Percentiles rank a stretch among this genome's conserved stretches.
phyloP scores from a whole-genome alignment of 2,113 vertebrate species.

The Mirounga angustirostris region DNA sequence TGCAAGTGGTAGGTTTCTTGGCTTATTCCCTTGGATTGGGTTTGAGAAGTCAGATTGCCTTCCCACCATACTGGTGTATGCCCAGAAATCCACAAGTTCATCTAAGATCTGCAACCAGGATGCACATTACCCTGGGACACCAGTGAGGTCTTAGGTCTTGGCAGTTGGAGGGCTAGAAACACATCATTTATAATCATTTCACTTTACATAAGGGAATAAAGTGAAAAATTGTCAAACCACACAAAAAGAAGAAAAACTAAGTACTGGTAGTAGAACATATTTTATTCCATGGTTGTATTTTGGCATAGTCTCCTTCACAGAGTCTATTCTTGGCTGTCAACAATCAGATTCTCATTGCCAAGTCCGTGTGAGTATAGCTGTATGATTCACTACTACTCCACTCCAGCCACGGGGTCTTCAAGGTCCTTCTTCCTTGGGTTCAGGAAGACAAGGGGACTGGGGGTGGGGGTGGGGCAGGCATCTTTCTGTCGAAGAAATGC shows the following conservation, averaged over 20 bases:
- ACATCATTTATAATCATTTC: background rate
- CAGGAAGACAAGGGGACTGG: background rate
- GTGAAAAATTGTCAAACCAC: background rate
- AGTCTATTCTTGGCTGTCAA: background rate
- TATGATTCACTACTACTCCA: background rate
- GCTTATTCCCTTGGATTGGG: background rate
- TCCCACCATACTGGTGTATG: background rate
- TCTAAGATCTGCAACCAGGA: background rate
- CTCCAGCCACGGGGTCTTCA: background rate
- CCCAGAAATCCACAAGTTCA: background rate
- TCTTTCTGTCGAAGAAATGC: background rate
- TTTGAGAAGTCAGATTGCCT: too few species aligned
- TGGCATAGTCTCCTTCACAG: background rate
- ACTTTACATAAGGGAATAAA: background rate
- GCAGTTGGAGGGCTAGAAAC: background rate
- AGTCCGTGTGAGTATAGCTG: background rate
- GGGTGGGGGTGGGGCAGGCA: background rate
- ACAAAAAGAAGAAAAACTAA: background rate
- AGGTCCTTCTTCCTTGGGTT: background rate
- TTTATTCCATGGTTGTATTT: background rate
- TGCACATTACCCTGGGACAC: fast-evolving
- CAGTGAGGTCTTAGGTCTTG: background rate
- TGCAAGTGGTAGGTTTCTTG: background rate
- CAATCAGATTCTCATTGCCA: background rate
- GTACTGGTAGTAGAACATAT: background rate